These are phyloP conservation scores for Engystomops pustulosus DNA, from an alignment of 2,113 vertebrate genomes.

Conservation along the genomic window DNA sequence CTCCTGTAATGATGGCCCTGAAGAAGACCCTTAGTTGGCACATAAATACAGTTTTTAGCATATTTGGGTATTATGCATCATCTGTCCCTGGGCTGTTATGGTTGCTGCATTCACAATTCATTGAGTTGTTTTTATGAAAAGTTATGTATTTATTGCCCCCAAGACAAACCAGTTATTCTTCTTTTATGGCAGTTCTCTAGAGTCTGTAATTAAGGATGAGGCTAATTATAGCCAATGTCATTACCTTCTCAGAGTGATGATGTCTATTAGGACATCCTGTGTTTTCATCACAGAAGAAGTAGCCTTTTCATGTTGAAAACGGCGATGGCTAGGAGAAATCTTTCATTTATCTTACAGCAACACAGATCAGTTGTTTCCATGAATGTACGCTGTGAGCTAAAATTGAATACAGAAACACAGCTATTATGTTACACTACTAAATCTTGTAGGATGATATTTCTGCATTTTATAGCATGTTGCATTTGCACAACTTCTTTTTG, in stretches of 20 bases:
- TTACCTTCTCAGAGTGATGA: background rate
- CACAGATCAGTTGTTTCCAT: no score
- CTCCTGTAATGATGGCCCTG: no score
- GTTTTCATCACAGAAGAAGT: background rate
- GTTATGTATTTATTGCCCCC: background rate
- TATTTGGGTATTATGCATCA: no score
- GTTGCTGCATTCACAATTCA: background rate
- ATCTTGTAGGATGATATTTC: background rate
- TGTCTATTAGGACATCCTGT: background rate
- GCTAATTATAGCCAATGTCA: background rate
- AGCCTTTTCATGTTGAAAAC: no score
- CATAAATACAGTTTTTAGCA: no score
- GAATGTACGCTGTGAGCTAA: background rate
- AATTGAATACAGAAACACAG: background rate
- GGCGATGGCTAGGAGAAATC: no score
- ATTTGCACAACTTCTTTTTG: no score
- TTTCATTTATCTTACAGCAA: no score
- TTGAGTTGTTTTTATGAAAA: background rate
- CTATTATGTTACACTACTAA: background rate
- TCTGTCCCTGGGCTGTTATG: no score
- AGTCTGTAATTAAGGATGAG: background rate
- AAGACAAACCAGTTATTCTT: constrained; percentile 25
- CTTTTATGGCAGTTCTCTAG: background rate
- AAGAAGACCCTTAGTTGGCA: no score
- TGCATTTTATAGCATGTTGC: background rate